Evolutionary conservation across 1,140 invertebrate genomes (phyloP), one percentile per base, ranked within the genome.

Genomic region (Leucophenga varia): DNA sequence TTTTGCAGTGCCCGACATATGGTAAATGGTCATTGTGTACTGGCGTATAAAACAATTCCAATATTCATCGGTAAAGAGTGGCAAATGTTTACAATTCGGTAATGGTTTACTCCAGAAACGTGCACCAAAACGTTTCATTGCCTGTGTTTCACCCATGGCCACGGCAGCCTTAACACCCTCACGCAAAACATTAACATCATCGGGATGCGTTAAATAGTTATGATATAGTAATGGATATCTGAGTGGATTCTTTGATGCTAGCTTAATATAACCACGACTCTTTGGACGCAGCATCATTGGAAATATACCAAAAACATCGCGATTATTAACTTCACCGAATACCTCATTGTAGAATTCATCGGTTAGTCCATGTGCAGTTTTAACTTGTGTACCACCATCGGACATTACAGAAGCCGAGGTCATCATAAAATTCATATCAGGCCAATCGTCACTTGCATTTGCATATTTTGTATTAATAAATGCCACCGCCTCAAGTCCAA

Each of bases 401-500:
- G 89, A 89, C 37, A 80, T 84, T 0, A 86, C 87, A 0, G 87
- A 88, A 0, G 86, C 83, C n/a, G 89, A 87, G 0, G 89, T 86
- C 67, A 93, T 77, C 86, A 72, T 93, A 61, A 93, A 92, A 54
- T 93, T 89, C 43, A 93, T 92, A 60, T 95, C 91, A 0, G 91
- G 91, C 89, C 89, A 93, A 61, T 93, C 90, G 47, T 91, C 87
- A 1, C 82, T 81, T 46, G 83, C 77, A 63, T 93, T 93, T 0
- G 86, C 87, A 64, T 92, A 93, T 70, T 92, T 92, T 0, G 91
- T 93, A 1, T 87, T 85, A 32, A 93, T 88, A 60, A 93, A 93
- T 0, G 86, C 89, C 0, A 91, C 88, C 0, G 88, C 86, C 75
- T 93, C 90, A 32, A 93, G 72, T 1, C 90, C 90, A 3, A 92